Base-by-base conservation (phyloP, 92 coral and sea anemone species). In the Virgularia gustaviana region DNA sequence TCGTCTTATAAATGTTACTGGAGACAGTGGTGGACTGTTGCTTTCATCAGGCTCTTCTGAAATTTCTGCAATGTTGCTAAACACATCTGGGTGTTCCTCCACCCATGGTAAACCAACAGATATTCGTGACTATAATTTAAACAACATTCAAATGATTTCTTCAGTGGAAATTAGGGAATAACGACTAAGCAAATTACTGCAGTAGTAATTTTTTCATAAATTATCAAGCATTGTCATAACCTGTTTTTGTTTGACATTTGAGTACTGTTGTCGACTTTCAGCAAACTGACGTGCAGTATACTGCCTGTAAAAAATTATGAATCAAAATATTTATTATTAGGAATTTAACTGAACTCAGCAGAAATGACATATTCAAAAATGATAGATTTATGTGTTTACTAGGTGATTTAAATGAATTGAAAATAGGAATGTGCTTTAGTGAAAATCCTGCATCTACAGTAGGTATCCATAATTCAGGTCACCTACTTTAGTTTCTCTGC, bases 401-500 rank as follows among this genome's bases (percentile, higher is more conserved):
- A n/a, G n/a, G n/a, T n/a, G n/a, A n/a, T n/a, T n/a, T n/a, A n/a
- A n/a, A n/a, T n/a, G n/a, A n/a, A n/a, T n/a, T n/a, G n/a, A n/a
- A n/a, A n/a, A n/a, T n/a, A n/a, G n/a, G n/a, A n/a, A n/a, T n/a
- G n/a, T n/a, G n/a, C n/a, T n/a, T n/a, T n/a, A n/a, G n/a, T n/a
- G n/a, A n/a, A n/a, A n/a, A n/a, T n/a, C n/a, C n/a, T n/a, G n/a
- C n/a, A n/a, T n/a, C n/a, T n/a, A n/a, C n/a, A n/a, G n/a, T n/a
- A n/a, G n/a, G n/a, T n/a, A n/a, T n/a, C n/a, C n/a, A n/a, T n/a
- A n/a, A n/a, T n/a, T n/a, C n/a, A 25, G 11, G 11, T 6, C 34
- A 52, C 89, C 37, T 58, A 91, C 97, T 83, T 89, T n/a, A 91
- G 68, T 74, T 58, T 88, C 56, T 88, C 96, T 47, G 96, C 96